Conservation (phyloP, 35 echinoderm and acorn worm genomes). For the Anneissia japonica region DNA sequence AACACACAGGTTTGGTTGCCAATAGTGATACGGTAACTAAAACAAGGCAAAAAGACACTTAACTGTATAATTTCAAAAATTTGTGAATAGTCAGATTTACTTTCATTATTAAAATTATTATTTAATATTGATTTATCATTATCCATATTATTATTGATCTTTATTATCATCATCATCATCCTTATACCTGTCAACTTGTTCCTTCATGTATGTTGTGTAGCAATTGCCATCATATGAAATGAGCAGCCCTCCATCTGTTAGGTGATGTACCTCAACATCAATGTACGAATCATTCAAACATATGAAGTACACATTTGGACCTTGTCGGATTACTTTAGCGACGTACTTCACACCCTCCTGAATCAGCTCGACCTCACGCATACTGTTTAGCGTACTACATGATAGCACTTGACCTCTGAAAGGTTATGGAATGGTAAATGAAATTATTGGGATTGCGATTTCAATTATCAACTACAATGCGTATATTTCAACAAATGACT, state of each 20-base stretch:
- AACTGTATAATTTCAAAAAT: no score
- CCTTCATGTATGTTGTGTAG: conserved; percentile 91
- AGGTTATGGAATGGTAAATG: neutral
- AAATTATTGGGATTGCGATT: no score
- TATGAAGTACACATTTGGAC: conserved; percentile 83
- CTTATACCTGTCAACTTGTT: conserved; percentile 90
- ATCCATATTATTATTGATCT: no score
- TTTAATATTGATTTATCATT: no score
- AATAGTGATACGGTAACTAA: conserved; percentile 93
- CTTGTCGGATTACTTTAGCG: conserved; percentile 61
- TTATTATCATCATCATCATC: no score
- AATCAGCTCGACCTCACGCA: conserved; percentile 86
- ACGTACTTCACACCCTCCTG: conserved; percentile 82
- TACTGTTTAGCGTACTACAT: conserved; percentile 61
- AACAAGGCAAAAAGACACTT: neutral
- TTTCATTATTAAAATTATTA: no score
- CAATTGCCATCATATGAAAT: conserved; percentile 90
- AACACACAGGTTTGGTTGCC: conserved; percentile 94
- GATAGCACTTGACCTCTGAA: conserved; percentile 84
- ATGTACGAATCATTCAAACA: conserved; percentile 58
- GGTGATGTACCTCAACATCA: conserved; percentile 63
- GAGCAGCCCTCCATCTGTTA: conserved; percentile 71
- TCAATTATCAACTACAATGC: no score
- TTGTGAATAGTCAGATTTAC: no score
- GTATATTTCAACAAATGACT: no score